phyloP scores from a whole-genome alignment of 2,888 invertebrate species.

The Bellardia pandia region DNA sequence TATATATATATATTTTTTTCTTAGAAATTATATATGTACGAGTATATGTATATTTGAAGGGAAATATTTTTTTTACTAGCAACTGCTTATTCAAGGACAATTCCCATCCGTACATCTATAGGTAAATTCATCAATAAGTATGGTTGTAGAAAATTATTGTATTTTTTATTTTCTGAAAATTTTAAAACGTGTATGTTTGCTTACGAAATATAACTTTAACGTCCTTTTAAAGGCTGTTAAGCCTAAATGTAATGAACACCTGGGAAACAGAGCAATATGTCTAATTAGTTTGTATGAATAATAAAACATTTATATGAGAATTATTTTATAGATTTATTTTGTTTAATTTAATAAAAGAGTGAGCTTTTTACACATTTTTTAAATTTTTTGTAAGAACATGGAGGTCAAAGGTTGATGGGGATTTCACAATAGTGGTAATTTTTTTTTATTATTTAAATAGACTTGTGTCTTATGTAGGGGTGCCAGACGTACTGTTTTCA shows the following conservation, averaged over 20 bases:
- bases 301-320: conserved; percentile 64
- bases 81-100: background rate
- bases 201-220: background rate
- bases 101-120: background rate
- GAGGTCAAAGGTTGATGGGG: too few species aligned
- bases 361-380: background rate
- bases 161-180: background rate
- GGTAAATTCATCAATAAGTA: background rate
- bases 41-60: background rate
- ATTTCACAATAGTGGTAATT: too few species aligned
- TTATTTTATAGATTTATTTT: conserved; percentile 50
- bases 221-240: conserved; percentile 9
- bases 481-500: too few species aligned
- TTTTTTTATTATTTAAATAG: too few species aligned
- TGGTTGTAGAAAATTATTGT: background rate
- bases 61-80: background rate
- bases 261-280: conserved; percentile 66
- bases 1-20: background rate
- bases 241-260: conserved; percentile 55
- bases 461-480: too few species aligned
- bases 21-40: background rate
- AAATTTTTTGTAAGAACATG: background rate
- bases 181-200: conserved; percentile 35
- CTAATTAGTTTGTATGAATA: conserved; percentile 55
- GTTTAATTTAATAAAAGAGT: background rate